phyloP scores from a whole-genome alignment of 2,797 vertebrate genomes.

The Brotula barbata region DNA sequence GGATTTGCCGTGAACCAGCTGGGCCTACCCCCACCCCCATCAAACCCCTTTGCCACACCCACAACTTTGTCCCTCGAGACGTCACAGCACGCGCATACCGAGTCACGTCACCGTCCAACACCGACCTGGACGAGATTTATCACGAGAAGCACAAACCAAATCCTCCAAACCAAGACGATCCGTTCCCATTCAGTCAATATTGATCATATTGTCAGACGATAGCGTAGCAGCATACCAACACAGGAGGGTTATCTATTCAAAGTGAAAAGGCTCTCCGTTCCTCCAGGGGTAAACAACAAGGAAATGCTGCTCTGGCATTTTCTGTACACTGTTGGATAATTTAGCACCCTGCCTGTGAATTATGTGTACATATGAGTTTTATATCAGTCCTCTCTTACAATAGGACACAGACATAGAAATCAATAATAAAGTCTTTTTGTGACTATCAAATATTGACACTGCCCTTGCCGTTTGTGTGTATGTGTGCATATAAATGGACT shows the following conservation, averaged over 20 bases:
- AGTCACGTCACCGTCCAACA: neutral
- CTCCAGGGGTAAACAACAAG: slow-evolving; percentile 52
- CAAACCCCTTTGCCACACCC: neutral
- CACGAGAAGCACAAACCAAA: no score
- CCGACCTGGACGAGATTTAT: neutral
- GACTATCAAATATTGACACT: slow-evolving; percentile 26
- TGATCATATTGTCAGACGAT: slow-evolving; percentile 37
- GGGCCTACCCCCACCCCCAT: neutral
- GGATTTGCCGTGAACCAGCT: neutral
- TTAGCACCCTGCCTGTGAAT: slow-evolving; percentile 46
- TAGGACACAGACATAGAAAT: slow-evolving; percentile 18
- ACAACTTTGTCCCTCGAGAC: no score
- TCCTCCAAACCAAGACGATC: neutral
- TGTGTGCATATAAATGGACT: neutral
- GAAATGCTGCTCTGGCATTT: slow-evolving; percentile 64
- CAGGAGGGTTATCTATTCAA: slow-evolving; percentile 42
- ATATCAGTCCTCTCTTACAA: slow-evolving; percentile 10
- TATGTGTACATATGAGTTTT: slow-evolving; percentile 33
- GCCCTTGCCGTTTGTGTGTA: neutral
- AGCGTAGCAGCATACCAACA: slow-evolving; percentile 3
- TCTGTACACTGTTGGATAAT: slow-evolving; percentile 48
- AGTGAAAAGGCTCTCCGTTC: slow-evolving; percentile 55
- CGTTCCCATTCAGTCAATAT: slow-evolving; percentile 37
- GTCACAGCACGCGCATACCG: no score
- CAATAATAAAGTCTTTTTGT: slow-evolving; percentile 10